Percentiles rank a stretch among this genome's conserved stretches.
Conservation (phyloP, 2,797 vertebrate genomes). For the Bradypus variegatus region DNA sequence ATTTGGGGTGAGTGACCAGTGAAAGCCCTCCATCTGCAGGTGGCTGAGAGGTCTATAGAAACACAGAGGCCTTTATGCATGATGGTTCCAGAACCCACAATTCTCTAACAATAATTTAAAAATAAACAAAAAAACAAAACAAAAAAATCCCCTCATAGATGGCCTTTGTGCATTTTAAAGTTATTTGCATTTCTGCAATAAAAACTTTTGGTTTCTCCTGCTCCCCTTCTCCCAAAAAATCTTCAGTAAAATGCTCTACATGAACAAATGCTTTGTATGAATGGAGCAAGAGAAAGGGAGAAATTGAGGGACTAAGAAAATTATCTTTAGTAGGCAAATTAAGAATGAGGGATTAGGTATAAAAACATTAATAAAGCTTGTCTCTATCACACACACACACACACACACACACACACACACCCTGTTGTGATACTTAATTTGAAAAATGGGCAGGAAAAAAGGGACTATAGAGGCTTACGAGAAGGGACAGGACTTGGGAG, state of each 20-base stretch:
- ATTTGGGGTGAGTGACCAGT: too few species aligned
- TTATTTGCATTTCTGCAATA: background rate
- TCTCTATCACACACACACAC: too few species aligned
- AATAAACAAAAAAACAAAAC: too few species aligned
- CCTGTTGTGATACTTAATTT: background rate
- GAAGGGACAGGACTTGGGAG: background rate
- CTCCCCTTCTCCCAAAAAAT: background rate
- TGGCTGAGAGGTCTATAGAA: background rate
- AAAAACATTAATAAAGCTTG: background rate
- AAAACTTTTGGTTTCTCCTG: background rate
- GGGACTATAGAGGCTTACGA: background rate
- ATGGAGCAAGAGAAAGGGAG: background rate
- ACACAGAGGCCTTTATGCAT: too few species aligned
- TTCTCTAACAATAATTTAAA: too few species aligned
- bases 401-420: too few species aligned
- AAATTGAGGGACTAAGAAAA: background rate
- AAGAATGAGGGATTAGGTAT: background rate
- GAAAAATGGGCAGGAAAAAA: background rate
- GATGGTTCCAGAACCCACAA: too few species aligned
- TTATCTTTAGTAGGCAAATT: background rate
- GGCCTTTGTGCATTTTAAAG: background rate
- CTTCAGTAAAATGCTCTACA: background rate
- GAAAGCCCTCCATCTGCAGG: background rate
- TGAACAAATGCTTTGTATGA: too few species aligned
- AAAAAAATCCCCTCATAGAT: too few species aligned